A percentile compares a stretch with the other conserved stretches of the same genome.
phyloP scores from a whole-genome alignment of 2,797 vertebrate genomes.

The Poliocrania exsul region DNA sequence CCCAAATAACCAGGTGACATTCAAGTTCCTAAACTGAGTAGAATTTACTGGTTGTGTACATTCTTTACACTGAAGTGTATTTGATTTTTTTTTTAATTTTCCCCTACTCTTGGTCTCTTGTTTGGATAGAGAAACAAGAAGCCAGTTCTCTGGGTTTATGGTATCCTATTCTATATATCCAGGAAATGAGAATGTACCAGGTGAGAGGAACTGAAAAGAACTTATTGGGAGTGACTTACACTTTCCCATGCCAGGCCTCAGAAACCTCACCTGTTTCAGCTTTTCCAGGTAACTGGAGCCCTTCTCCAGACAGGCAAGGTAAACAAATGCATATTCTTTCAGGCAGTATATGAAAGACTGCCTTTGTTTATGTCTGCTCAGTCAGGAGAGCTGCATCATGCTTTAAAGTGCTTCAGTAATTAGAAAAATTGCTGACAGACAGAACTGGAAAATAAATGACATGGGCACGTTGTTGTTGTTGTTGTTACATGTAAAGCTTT shows the following conservation, averaged over 20 bases:
- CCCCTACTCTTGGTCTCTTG: neutral
- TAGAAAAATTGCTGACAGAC: constrained; percentile 22
- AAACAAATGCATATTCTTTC: constrained; percentile 25
- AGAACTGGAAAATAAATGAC: constrained; percentile 13
- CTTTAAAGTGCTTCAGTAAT: constrained; percentile 43
- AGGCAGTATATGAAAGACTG: neutral
- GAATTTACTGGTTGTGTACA: neutral
- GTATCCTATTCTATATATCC: rapidly evolving
- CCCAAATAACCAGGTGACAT: neutral
- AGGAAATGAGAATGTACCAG: neutral
- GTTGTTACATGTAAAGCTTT: neutral
- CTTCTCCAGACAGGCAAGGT: constrained; percentile 1
- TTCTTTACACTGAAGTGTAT: neutral
- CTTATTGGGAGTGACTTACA: neutral
- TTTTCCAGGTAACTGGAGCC: constrained; percentile 9
- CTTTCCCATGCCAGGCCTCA: neutral
- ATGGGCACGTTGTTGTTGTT: neutral
- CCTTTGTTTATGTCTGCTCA: constrained; percentile 35
- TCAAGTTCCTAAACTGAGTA: neutral
- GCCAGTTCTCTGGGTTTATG: neutral
- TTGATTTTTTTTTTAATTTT: neutral
- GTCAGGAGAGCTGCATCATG: neutral
- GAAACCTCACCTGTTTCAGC: neutral
- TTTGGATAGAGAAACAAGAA: neutral
- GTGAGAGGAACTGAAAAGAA: neutral